A percentile compares a stretch with the other conserved stretches of the same genome.
Conservation (phyloP, 2,113 vertebrate genomes). For the Syngnathus typhle region DNA sequence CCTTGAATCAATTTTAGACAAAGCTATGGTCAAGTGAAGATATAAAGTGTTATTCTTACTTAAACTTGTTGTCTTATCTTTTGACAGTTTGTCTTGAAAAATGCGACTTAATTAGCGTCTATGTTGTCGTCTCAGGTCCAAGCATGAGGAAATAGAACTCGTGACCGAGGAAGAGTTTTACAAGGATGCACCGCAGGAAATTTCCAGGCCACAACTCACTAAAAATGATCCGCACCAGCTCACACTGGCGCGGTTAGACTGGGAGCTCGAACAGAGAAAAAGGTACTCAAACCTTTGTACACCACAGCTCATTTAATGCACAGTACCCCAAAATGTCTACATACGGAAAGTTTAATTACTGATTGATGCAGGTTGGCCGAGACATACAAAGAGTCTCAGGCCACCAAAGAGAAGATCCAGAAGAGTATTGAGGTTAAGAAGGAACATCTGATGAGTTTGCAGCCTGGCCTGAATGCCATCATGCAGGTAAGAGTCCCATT, state of each 20-base stretch:
- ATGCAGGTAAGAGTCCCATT: slow-evolving; percentile 82
- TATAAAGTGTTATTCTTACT: background rate
- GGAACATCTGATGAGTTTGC: slow-evolving; percentile 91
- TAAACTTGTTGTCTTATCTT: background rate
- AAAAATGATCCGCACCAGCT: slow-evolving; percentile 88
- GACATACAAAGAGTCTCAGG: slow-evolving; percentile 85
- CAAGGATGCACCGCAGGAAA: slow-evolving; percentile 81
- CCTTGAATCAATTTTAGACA: background rate
- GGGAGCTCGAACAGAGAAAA: slow-evolving; percentile 97
- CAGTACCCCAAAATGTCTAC: background rate
- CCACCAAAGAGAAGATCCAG: slow-evolving; percentile 91
- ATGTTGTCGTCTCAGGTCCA: slow-evolving; percentile 72
- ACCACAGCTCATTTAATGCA: background rate
- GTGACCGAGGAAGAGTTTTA: slow-evolving; percentile 91
- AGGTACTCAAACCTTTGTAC: slow-evolving; percentile 65
- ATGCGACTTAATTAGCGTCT: background rate
- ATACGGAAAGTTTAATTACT: background rate
- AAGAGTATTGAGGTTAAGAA: slow-evolving; percentile 97
- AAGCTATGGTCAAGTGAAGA: background rate
- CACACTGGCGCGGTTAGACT: slow-evolving; percentile 92
- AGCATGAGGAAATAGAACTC: slow-evolving; percentile 94
- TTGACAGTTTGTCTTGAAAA: background rate
- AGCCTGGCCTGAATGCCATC: slow-evolving; percentile 92
- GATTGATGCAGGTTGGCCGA: slow-evolving; percentile 80
- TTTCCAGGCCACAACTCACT: slow-evolving; percentile 82